phyloP scores from a whole-genome alignment of 2,797 vertebrate genomes.

The Lerista edwardsae region DNA sequence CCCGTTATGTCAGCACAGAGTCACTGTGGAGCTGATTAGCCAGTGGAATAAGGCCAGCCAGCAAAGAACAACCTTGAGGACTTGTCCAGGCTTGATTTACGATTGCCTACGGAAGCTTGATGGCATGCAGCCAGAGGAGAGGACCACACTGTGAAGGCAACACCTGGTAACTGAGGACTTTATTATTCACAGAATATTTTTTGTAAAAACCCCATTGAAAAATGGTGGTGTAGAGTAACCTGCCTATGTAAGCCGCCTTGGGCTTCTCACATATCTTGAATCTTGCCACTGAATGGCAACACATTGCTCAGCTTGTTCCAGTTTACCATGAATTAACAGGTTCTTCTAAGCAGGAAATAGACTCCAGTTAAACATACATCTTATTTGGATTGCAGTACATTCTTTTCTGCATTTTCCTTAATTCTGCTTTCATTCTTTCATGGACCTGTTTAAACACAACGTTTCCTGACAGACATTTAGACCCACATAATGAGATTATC shows the following conservation, averaged over 20 bases:
- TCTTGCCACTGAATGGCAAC: slow-evolving; percentile 9
- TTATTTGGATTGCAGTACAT: slow-evolving; percentile 12
- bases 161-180: too few relatives aligned
- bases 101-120: too few relatives aligned
- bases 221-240: too few relatives aligned
- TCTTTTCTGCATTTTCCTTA: not conserved
- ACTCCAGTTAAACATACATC: slow-evolving; percentile 25
- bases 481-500: slow-evolving; percentile 44
- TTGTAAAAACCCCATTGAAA: too few relatives aligned
- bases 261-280: not conserved
- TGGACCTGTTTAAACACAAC: not conserved
- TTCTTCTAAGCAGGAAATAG: not conserved
- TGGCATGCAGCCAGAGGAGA: too few relatives aligned
- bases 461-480: slow-evolving; percentile 44
- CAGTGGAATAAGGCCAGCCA: too few relatives aligned
- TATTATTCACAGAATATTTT: too few relatives aligned
- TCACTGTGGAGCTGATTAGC: too few relatives aligned
- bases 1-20: too few relatives aligned
- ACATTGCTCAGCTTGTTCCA: slow-evolving; percentile 3
- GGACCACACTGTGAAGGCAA: too few relatives aligned
- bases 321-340: not conserved
- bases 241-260: not conserved
- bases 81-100: too few relatives aligned
- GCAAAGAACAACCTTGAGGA: too few relatives aligned
- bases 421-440: slow-evolving; percentile 21